Evolutionary conservation across 1,140 invertebrate species (phyloP), one percentile per base, ranked within the genome.

Genomic region (Brachionus asplanchnoidis): DNA sequence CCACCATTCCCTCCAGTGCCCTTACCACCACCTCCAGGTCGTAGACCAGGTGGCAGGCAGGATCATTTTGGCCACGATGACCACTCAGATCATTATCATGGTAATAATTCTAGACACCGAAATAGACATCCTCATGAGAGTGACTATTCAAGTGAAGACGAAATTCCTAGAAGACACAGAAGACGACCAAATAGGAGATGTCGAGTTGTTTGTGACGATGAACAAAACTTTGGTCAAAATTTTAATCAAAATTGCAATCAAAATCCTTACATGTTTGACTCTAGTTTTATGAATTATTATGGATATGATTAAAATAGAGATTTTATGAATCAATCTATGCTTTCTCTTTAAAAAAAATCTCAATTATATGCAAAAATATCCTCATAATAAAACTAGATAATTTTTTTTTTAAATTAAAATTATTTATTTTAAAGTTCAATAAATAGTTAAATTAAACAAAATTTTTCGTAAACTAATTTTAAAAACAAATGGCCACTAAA

Each of bases 211-310:
- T 73, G 68, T 42, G 68, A 73, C 17, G 68, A 32, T 36, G 23
- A 68, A 6, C 66, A n/a, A 42, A 42, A 73, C 36, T 73, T 20
- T 73, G 68, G 68, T 42, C 12, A 11, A n/a, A 42, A 42, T 42
- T 73, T 73, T 44, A 73, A 42, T 7, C 12, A 11, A n/a, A 42
- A 42, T 42, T 73, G 23, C 23, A 73, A 42, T 1, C 7, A n/a
- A 40, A 73, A 73, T 20, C 68, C 68, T 8, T 73, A 73, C 32
- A 73, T 42, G 17, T 73, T 7, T 8, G 68, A 73, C 23, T 42
- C 68, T n/a, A 42, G 32, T 73, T 73, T 73, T 42, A 42, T 36
- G 40, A 73, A 73, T 73, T 73, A 20, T n/a, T 73, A 73, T 20
- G 36, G 68, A 68, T 68, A 68, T 68, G 66, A 68, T 28, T 68